Evolutionary conservation across 2,888 invertebrate genomes (phyloP).

Genomic region (Pristionchus japonicus): DNA sequence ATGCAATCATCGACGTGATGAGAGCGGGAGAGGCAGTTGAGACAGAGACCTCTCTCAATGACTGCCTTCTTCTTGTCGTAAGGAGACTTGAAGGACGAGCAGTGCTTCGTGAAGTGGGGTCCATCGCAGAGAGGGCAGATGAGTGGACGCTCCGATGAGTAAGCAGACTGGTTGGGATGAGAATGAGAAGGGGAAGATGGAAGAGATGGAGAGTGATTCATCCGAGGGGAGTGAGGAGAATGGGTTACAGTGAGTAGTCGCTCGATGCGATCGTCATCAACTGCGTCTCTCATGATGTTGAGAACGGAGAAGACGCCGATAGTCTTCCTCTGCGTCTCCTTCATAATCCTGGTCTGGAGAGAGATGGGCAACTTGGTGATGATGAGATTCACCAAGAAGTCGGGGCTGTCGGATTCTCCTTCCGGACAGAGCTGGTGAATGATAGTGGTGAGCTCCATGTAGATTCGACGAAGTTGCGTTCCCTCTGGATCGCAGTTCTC

Average conservation of each 20-base stretch:
- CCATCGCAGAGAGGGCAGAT: neutral
- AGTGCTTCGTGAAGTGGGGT: neutral
- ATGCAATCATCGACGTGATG: neutral
- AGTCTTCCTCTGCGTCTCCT: neutral
- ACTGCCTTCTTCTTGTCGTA: neutral
- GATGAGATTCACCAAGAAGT: constrained; percentile 20
- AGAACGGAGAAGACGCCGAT: constrained; percentile 5
- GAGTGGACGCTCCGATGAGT: neutral
- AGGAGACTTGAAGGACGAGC: neutral
- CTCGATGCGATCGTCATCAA: neutral
- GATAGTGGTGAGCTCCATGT: neutral
- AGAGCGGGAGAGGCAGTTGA: neutral
- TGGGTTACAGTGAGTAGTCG: neutral
- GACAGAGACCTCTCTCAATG: neutral
- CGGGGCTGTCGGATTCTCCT: constrained; percentile 1
- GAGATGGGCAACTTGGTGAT: constrained; percentile 20
- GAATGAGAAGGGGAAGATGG: neutral
- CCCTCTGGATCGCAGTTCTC: neutral
- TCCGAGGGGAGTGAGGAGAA: neutral
- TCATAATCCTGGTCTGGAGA: neutral
- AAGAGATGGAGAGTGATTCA: neutral
- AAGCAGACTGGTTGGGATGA: neutral
- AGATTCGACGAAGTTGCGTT: neutral
- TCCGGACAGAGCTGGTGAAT: constrained; percentile 7
- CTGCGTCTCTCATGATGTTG: neutral